A percentile compares a stretch with the other conserved stretches of the same genome.
These are phyloP conservation scores for Gadopsis bispinosus DNA, from an alignment of 2,797 vertebrate species.

Conservation along the genomic window DNA sequence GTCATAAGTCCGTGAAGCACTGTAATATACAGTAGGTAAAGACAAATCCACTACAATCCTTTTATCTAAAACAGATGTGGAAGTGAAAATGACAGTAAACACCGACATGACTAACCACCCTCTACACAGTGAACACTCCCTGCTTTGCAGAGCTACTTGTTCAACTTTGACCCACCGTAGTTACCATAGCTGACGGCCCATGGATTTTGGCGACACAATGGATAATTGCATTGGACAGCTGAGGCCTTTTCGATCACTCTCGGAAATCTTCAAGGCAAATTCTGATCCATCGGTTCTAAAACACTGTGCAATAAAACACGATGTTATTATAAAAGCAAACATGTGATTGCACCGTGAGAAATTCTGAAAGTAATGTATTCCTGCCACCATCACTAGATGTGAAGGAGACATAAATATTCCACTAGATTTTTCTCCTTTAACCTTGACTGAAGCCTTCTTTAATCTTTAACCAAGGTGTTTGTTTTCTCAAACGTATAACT, in stretches of 20 bases:
- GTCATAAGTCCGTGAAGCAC: neutral
- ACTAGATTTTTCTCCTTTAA: conserved; percentile 5
- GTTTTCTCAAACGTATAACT: conserved; percentile 8
- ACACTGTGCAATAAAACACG: neutral
- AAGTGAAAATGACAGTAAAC: neutral
- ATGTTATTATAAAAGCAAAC: neutral
- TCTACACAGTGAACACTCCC: neutral
- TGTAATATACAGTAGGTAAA: neutral
- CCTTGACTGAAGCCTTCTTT: conserved; percentile 19
- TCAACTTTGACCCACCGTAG: neutral
- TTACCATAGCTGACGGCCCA: neutral
- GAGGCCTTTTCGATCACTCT: neutral
- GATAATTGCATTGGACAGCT: neutral
- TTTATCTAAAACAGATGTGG: neutral
- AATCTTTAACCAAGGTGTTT: conserved; percentile 15
- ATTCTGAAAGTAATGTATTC: neutral
- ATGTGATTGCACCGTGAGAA: conserved; percentile 2
- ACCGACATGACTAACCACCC: neutral
- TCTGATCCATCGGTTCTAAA: conserved; percentile 8
- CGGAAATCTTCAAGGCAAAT: conserved; percentile 6
- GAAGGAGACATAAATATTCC: conserved; percentile 6
- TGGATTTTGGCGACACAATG: neutral
- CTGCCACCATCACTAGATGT: neutral
- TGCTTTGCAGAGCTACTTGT: conserved; percentile 1
- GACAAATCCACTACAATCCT: neutral